Evolutionary conservation across 1,140 invertebrate species (phyloP).

Genomic region (Papilio xuthus): DNA sequence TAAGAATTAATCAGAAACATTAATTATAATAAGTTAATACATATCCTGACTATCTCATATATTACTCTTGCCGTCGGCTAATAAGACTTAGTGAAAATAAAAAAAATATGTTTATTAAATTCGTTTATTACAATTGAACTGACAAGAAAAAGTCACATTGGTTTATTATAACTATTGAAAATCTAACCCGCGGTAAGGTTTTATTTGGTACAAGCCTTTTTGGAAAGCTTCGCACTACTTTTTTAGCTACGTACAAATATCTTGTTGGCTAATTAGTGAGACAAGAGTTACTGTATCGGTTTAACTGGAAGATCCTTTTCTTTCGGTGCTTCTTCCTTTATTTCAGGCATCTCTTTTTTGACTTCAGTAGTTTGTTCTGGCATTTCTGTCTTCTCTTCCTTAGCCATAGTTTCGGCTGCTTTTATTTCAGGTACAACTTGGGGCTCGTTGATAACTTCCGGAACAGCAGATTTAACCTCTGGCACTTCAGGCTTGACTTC

Average conservation of each 20-base stretch:
- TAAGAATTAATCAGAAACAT: background rate
- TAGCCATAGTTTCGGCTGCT: slow-evolving; percentile 56
- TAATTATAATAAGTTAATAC: background rate
- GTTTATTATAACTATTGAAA: slow-evolving; percentile 40
- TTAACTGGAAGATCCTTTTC: slow-evolving; percentile 39
- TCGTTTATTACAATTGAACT: slow-evolving; percentile 27
- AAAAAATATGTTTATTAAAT: slow-evolving; percentile 11
- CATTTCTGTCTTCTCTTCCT: slow-evolving; percentile 49
- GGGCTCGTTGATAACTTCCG: slow-evolving; percentile 48
- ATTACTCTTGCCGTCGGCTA: background rate
- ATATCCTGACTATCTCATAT: background rate
- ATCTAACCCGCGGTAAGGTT: slow-evolving; percentile 40
- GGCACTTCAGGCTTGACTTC: slow-evolving; percentile 48
- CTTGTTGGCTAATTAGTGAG: background rate
- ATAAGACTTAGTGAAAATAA: background rate
- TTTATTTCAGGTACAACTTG: slow-evolving; percentile 71
- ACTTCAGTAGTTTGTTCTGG: slow-evolving; percentile 31
- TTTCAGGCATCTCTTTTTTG: slow-evolving; percentile 36
- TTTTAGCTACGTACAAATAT: slow-evolving; percentile 5
- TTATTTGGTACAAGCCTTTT: slow-evolving; percentile 57
- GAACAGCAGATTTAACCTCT: slow-evolving; percentile 51
- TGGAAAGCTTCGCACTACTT: slow-evolving; percentile 34
- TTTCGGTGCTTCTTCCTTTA: slow-evolving; percentile 33
- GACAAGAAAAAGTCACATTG: slow-evolving; percentile 17
- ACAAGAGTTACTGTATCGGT: slow-evolving; percentile 5